Evolutionary conservation across 2,113 vertebrate species (phyloP).

Genomic region (Asarcornis scutulata): DNA sequence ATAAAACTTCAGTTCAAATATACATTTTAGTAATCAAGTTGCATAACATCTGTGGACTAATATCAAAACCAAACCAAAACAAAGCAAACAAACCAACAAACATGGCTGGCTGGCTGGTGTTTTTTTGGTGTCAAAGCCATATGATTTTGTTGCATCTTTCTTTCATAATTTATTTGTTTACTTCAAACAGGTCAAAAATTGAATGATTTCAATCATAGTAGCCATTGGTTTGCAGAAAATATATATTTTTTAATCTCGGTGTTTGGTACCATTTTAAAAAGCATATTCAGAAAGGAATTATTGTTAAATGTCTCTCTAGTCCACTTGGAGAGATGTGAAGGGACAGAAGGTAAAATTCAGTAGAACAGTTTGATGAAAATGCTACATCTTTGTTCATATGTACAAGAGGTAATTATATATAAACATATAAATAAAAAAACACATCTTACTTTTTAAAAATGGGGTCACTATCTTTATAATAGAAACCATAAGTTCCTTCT

Average conservation of each 20-base stretch:
- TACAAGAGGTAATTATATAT: too few species aligned
- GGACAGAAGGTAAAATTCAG: background rate
- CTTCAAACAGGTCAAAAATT: background rate
- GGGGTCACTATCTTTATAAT: background rate
- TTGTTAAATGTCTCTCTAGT: background rate
- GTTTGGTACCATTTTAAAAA: background rate
- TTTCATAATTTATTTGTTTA: background rate
- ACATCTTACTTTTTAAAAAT: background rate
- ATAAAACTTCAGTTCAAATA: background rate
- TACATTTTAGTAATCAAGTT: background rate
- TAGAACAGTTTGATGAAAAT: background rate
- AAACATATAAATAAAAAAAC: background rate
- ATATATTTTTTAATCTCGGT: background rate
- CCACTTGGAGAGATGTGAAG: background rate
- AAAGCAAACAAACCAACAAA: too few species aligned
- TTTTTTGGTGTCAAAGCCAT: too few species aligned
- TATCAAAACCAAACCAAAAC: background rate
- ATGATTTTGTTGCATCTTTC: background rate
- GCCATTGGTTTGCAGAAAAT: background rate
- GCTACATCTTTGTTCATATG: background rate
- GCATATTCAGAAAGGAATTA: background rate
- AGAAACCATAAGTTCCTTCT: background rate
- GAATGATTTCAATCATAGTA: background rate
- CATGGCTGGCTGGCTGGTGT: too few species aligned
- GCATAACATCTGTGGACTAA: fast-evolving